Evolutionary conservation across 2,888 invertebrate genomes (phyloP).

Genomic region (Aporophyla nigra): DNA sequence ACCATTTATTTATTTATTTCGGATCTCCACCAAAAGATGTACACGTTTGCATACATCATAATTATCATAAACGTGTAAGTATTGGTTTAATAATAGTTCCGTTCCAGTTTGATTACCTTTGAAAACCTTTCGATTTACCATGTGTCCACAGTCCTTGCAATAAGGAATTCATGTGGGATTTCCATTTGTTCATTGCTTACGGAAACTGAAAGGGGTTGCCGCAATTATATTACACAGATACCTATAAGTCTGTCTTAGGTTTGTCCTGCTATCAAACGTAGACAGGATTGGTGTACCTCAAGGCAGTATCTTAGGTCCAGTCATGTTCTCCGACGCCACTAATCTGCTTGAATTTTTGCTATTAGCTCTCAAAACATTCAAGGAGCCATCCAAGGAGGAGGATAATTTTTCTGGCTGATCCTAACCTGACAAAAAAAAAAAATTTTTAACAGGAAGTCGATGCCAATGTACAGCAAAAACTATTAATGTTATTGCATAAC

Average conservation of each 20-base stretch:
- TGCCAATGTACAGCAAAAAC: background rate
- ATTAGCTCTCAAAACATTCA: background rate
- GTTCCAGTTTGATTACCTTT: background rate
- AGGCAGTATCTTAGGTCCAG: constrained; percentile 16
- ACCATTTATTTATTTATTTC: too few species aligned
- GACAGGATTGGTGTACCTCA: constrained; percentile 9
- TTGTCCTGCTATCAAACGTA: background rate
- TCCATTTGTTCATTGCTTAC: constrained; percentile 2
- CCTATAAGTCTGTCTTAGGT: background rate
- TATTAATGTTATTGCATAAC: background rate
- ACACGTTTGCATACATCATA: too few species aligned
- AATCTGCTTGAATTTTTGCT: background rate
- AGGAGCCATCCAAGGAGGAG: background rate
- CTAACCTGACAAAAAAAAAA: background rate
- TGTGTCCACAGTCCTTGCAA: background rate
- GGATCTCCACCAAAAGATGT: too few species aligned
- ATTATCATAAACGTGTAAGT: background rate
- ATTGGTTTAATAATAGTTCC: background rate
- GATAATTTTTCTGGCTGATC: background rate
- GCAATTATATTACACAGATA: background rate
- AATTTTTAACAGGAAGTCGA: background rate
- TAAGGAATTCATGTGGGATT: constrained; percentile 10
- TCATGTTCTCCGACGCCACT: background rate
- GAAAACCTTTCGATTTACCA: constrained; percentile 9
- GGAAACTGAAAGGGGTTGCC: constrained; percentile 13